Percentiles rank a stretch among this genome's conserved stretches.
Conservation (phyloP, 2,113 vertebrate species). For the Caranx ignobilis region DNA sequence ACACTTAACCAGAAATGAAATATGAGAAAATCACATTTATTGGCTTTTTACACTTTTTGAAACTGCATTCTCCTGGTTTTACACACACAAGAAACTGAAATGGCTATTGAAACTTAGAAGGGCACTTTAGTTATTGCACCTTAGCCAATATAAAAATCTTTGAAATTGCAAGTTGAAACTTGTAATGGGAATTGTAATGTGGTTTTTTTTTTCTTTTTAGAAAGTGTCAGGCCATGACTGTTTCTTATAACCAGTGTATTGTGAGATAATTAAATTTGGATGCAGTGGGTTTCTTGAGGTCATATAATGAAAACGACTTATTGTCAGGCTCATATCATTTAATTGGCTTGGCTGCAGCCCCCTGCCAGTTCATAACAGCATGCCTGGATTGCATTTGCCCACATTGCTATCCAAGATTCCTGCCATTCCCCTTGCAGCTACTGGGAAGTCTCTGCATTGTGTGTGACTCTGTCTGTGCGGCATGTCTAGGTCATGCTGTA, state of each 20-base stretch:
- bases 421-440: conserved; percentile 27
- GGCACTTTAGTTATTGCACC: conserved; percentile 15
- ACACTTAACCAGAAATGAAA: conserved; percentile 22
- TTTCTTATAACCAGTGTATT: conserved; percentile 36
- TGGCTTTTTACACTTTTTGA: conserved; percentile 35
- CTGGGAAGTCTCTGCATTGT: conserved; percentile 31
- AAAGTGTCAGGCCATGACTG: conserved; percentile 28
- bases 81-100: not conserved
- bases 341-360: conserved; percentile 60
- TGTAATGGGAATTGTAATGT: conserved; percentile 38
- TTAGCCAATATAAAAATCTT: conserved; percentile 20
- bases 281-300: conserved; percentile 52
- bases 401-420: conserved; percentile 25
- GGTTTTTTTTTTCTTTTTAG: conserved; percentile 1
- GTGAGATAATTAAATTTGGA: conserved; percentile 58
- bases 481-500: not conserved
- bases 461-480: not conserved
- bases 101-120: conserved; percentile 13
- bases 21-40: conserved; percentile 35
- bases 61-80: conserved; percentile 7
- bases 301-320: conserved; percentile 64
- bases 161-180: conserved; percentile 38
- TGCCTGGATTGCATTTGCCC: conserved; percentile 36
- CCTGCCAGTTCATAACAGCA: conserved; percentile 47
- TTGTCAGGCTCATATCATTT: conserved; percentile 66